Evolutionary conservation across 2,888 invertebrate genomes (phyloP).

Genomic region (Lepidochrysops patricia): DNA sequence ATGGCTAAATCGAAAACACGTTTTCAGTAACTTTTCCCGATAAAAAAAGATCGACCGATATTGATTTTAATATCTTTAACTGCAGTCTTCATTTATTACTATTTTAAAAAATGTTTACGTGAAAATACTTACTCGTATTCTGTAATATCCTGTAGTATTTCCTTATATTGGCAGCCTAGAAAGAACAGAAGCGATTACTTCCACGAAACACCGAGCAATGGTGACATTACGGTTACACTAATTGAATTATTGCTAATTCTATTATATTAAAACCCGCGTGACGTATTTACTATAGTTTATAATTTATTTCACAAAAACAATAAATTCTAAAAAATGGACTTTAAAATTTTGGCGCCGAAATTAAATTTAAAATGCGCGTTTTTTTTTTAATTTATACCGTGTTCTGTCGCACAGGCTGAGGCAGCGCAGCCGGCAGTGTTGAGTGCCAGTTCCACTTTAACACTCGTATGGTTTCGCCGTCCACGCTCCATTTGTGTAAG

Average conservation of each 20-base stretch:
- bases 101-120: background rate
- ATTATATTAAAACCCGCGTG: constrained; percentile 51
- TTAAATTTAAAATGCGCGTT: constrained; percentile 15
- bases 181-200: constrained; percentile 1
- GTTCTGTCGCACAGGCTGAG: constrained; percentile 26
- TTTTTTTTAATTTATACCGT: constrained; percentile 23
- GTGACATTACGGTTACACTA: constrained; percentile 33
- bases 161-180: background rate
- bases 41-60: background rate
- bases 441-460: constrained; percentile 50
- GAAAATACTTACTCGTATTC: background rate
- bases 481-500: constrained; percentile 66
- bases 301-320: constrained; percentile 2
- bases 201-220: background rate
- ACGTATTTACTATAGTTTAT: constrained; percentile 12
- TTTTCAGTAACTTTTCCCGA: too few relatives aligned
- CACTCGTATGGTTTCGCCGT: constrained; percentile 44
- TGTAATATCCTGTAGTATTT: background rate
- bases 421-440: constrained; percentile 51
- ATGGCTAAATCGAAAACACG: background rate
- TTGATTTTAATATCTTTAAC: background rate
- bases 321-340: background rate
- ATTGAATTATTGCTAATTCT: constrained; percentile 67
- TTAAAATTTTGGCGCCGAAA: constrained; percentile 4
- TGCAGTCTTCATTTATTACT: background rate